phyloP scores from a whole-genome alignment of 1,140 invertebrate genomes.

The Piezodorus guildinii region DNA sequence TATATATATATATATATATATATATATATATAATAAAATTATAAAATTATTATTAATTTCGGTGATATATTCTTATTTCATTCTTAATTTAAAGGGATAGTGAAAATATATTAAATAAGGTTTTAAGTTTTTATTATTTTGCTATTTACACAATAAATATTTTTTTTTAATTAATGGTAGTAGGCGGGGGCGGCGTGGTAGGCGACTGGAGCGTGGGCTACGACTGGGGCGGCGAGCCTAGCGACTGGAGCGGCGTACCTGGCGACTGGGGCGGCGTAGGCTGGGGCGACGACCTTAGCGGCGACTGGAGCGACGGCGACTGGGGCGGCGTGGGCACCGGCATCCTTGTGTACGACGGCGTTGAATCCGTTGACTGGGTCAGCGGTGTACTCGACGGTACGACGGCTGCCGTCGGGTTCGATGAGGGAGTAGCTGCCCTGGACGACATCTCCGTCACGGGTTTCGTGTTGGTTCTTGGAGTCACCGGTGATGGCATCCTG shows the following conservation, averaged over 20 bases:
- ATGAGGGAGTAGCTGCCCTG: background rate
- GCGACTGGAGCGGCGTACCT: background rate
- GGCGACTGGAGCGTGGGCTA: background rate
- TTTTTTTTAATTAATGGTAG: too few species aligned
- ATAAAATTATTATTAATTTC: too few species aligned
- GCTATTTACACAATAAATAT: too few species aligned
- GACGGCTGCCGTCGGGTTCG: slow-evolving; percentile 3
- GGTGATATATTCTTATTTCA: too few species aligned
- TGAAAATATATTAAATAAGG: too few species aligned
- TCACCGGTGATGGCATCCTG: slow-evolving; percentile 20
- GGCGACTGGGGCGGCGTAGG: slow-evolving; percentile 3
- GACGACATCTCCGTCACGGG: slow-evolving; percentile 7
- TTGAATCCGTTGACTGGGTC: slow-evolving; percentile 10
- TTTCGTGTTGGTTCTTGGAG: slow-evolving; percentile 11
- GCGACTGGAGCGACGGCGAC: slow-evolving; percentile 2
- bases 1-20: too few species aligned
- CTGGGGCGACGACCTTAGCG: slow-evolving; percentile 2
- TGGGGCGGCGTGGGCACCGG: background rate
- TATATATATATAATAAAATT: too few species aligned
- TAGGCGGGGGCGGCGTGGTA: too few species aligned
- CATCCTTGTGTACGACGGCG: slow-evolving; percentile 12
- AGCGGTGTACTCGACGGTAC: slow-evolving; percentile 8
- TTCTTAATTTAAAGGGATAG: too few species aligned
- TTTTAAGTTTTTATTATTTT: too few species aligned
- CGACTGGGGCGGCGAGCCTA: slow-evolving; percentile 1